Conservation (phyloP, 2,113 vertebrate species). For the Chlorodrepanis virens region DNA sequence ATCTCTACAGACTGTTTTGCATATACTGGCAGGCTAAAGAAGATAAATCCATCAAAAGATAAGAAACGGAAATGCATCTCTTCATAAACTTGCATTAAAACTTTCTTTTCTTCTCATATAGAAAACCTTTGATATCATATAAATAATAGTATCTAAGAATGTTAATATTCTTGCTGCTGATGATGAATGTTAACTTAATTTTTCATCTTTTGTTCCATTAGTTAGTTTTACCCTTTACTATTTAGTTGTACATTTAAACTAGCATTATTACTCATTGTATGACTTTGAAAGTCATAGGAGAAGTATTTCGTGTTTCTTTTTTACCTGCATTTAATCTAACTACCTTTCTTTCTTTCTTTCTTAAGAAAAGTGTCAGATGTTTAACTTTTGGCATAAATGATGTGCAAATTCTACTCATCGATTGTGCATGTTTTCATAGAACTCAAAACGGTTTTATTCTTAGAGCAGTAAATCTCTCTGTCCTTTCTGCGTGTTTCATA, state of each 20-base stretch:
- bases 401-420: neutral
- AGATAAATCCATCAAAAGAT: neutral
- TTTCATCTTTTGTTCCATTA: neutral
- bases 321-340: neutral
- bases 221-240: neutral
- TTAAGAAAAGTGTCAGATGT: neutral
- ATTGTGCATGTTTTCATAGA: fast-evolving
- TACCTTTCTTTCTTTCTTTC: neutral
- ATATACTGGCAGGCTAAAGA: neutral
- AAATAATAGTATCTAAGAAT: neutral
- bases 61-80: neutral
- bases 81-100: neutral
- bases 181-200: neutral
- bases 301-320: neutral
- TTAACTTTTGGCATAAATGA: neutral
- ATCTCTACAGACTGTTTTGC: neutral
- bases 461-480: neutral
- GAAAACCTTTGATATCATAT: neutral
- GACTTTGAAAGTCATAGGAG: neutral
- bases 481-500: neutral
- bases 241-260: neutral
- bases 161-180: neutral
- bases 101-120: neutral
- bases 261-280: neutral
- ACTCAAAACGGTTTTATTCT: neutral